Evolutionary conservation across 2,113 vertebrate genomes (phyloP), one percentile per base, ranked within the genome.

Genomic region (Ammodytes dubius): DNA sequence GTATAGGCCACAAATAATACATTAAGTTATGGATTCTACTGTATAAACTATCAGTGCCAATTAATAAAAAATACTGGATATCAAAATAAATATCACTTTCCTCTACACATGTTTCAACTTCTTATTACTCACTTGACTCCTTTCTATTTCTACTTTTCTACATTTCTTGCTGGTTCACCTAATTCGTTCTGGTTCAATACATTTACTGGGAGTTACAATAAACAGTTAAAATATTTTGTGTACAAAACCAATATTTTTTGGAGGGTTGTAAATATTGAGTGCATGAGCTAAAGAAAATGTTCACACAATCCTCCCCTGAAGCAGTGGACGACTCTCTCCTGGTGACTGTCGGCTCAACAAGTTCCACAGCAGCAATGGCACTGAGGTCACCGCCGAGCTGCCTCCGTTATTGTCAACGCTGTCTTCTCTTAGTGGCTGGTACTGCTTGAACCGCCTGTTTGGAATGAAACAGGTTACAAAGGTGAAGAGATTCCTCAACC

Each of bases 261-360:
- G 2, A 5, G 40, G 54, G 35, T 14, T 69, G 47, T 53, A 5
- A 15, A 67, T 78, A 63, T 46, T 59, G 6, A 43, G 49, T 52
- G 75, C 64, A 46, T 50, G 6, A 70, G 71, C 50, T 59, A 63
- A 37, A 40, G 42, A 61, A 27, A 49, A 43, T 53, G 60, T 89
- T 94, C 88, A 99, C 82, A 97, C 96, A 68, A 96, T 91, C 50
- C 95, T 94, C 50, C 96, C 94, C 37, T 94, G 95, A 77, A 99
- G 96, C 68, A 99, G 94, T 0, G 97, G 97, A 6, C 96, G 96
- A 75, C 91, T 97, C 76, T 99, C 97, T 5, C 96, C 95, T 10
- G 79, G 77, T 14, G 93, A 92, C 35, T 91, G 92, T 52, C 94
- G 87, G 50, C 89, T 94, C 74, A 97, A 93, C 58, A 96, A 70